Evolutionary conservation across 2,797 vertebrate species (phyloP).

Genomic region (Thunnus albacares): DNA sequence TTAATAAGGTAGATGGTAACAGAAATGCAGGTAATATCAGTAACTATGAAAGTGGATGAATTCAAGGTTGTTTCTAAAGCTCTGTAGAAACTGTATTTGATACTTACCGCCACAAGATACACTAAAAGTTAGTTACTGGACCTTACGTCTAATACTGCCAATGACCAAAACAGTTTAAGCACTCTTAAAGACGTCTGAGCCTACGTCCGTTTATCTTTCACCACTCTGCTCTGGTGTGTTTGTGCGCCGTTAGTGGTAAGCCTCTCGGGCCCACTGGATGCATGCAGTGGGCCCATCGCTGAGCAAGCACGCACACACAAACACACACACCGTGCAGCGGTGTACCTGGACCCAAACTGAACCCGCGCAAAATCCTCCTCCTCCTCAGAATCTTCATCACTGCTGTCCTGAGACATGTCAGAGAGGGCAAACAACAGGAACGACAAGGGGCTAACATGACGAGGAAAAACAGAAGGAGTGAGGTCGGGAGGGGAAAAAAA

Average conservation of each 20-base stretch:
- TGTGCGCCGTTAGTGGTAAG: slow-evolving; percentile 77
- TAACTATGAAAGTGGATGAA: not conserved
- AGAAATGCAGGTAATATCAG: slow-evolving; percentile 1
- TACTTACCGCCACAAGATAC: slow-evolving; percentile 3
- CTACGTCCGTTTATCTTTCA: slow-evolving; percentile 19
- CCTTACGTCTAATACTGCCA: not conserved
- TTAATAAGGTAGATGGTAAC: not conserved
- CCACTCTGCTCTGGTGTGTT: slow-evolving; percentile 40
- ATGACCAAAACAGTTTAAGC: not conserved
- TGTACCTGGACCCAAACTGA: slow-evolving; percentile 99
- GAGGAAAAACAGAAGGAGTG: slow-evolving; percentile 58
- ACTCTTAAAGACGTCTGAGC: not conserved
- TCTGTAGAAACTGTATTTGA: not conserved
- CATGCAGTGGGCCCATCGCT: slow-evolving; percentile 81
- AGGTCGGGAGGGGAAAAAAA: slow-evolving; percentile 18
- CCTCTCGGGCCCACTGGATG: slow-evolving; percentile 68
- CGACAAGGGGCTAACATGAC: slow-evolving; percentile 92
- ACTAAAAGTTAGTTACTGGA: not conserved
- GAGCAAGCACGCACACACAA: slow-evolving; percentile 71
- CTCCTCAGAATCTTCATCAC: slow-evolving; percentile 95
- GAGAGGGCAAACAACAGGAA: slow-evolving; percentile 94
- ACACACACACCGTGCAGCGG: slow-evolving; percentile 82
- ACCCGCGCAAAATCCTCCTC: slow-evolving; percentile 96
- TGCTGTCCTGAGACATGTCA: slow-evolving; percentile 97
- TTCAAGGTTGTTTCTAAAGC: not conserved